Conservation (phyloP, 2,113 vertebrate genomes). For the Murina feae region DNA sequence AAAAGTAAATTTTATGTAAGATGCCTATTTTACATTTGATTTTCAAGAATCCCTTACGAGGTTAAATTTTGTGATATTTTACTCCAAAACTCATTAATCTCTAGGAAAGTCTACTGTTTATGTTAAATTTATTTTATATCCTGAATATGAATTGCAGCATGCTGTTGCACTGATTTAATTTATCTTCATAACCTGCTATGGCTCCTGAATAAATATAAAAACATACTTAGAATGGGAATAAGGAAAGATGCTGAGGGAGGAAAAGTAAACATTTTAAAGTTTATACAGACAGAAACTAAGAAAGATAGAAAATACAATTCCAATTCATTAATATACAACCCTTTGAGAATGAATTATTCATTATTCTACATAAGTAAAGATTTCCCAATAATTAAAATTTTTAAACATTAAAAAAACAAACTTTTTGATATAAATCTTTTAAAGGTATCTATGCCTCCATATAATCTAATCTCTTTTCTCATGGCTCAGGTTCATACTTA, state of each 20-base stretch:
- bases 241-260: not conserved
- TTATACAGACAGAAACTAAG: not conserved
- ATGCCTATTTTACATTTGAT: not conserved
- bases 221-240: not conserved
- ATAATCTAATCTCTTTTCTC: not conserved
- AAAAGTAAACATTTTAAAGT: not conserved
- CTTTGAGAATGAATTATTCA: not conserved
- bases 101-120: not conserved
- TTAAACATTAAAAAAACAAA: not conserved
- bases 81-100: not conserved
- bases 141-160: not conserved
- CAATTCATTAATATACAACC: not conserved
- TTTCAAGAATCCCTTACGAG: not conserved
- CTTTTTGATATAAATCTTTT: not conserved
- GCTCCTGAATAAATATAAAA: constrained; percentile 8
- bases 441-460: not conserved
- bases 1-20: constrained; percentile 32
- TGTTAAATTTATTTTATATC: constrained; percentile 16
- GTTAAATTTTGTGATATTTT: not conserved
- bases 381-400: not conserved
- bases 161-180: not conserved
- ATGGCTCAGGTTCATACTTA: not conserved
- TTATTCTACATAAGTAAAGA: not conserved
- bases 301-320: not conserved
- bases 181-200: not conserved